Evolutionary conservation across 2,113 vertebrate species (phyloP).

Genomic region (Sapayoa aenigma): DNA sequence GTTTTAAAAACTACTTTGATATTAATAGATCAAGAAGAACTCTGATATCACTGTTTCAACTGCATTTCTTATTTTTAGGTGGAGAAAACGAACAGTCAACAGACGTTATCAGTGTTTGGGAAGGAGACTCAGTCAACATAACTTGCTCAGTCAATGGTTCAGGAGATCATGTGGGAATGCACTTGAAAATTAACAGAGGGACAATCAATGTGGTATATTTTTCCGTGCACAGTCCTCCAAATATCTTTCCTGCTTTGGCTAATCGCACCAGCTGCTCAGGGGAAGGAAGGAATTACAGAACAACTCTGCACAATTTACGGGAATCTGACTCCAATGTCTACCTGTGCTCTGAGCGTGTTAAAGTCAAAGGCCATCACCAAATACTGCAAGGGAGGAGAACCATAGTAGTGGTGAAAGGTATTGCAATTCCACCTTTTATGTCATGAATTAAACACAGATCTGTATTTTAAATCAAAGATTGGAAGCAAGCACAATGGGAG

Average conservation of each 20-base stretch:
- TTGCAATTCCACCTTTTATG: neutral
- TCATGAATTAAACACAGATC: neutral
- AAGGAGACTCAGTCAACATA: slow-evolving; percentile 39
- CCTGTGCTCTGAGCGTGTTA: rapidly evolving
- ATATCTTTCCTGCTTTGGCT: rapidly evolving
- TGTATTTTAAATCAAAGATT: neutral
- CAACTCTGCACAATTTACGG: neutral
- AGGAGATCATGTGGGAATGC: neutral
- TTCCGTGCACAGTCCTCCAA: rapidly evolving
- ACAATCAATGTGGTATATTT: rapidly evolving
- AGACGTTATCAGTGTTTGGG: slow-evolving; percentile 5
- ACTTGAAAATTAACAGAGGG: neutral
- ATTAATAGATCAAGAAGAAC: neutral
- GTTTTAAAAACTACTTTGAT: neutral
- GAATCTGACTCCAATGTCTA: slow-evolving; percentile 34
- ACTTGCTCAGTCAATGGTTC: neutral
- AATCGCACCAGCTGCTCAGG: neutral
- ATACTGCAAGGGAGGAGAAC: neutral
- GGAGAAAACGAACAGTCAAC: neutral
- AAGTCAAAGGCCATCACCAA: rapidly evolving
- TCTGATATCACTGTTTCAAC: neutral
- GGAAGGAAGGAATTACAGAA: neutral
- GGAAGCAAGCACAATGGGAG: neutral
- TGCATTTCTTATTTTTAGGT: slow-evolving; percentile 32
- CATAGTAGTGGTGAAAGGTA: slow-evolving; percentile 35